Evolutionary conservation across 92 coral and sea anemone genomes (phyloP).

Genomic region (Porites lobata): DNA sequence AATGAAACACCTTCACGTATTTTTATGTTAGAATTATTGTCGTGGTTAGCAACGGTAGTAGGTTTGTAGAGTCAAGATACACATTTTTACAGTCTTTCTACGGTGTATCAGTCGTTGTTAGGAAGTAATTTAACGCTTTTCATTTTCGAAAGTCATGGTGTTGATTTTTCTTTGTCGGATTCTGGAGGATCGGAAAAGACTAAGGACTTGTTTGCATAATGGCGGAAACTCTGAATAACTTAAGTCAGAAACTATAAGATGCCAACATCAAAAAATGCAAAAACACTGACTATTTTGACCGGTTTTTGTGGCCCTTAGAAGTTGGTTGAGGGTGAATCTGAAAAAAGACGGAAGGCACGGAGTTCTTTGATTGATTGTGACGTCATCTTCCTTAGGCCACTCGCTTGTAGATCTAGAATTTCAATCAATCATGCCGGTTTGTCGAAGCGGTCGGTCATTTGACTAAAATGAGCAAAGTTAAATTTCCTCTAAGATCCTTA

Average conservation of each 20-base stretch:
- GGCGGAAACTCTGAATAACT: not conserved
- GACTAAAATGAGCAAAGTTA: not conserved
- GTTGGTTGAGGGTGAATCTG: too few relatives aligned
- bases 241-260: not conserved
- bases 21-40: not conserved
- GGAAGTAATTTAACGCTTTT: not conserved
- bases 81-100: not conserved
- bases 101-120: not conserved
- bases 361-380: not conserved
- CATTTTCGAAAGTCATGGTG: slow-evolving; percentile 4
- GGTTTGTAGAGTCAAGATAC: not conserved
- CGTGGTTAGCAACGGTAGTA: not conserved
- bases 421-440: not conserved
- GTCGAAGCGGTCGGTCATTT: not conserved
- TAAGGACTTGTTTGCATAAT: slow-evolving; percentile 16
- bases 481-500: not conserved
- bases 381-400: not conserved
- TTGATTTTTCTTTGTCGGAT: not conserved
- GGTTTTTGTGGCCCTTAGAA: too few relatives aligned
- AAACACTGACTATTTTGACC: too few relatives aligned
- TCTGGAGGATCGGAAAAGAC: slow-evolving; percentile 22
- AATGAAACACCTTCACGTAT: slow-evolving; percentile 28
- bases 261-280: too few relatives aligned
- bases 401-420: not conserved
- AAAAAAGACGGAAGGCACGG: not conserved